These are phyloP conservation scores for human DNA, from an alignment of 2,113 vertebrate species.

Conservation along the genomic window GRCh38 chr11:75423501-75424000, in stretches of 20 bases:
- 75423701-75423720: conserved; percentile 81
- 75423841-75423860: conserved; percentile 82
- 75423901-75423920: background rate
- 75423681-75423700: conserved; percentile 84
- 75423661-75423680: background rate
- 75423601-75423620: background rate
- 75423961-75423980: background rate
- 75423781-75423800: conserved; percentile 83
- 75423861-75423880: conserved; percentile 87
- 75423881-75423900: conserved; percentile 70
- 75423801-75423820: conserved; percentile 85
- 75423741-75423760: conserved; percentile 85
- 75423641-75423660: background rate
- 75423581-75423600: background rate
- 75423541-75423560: background rate
- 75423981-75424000: background rate
- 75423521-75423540: background rate
- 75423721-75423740: conserved; percentile 83
- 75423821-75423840: conserved; percentile 84
- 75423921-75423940: background rate
- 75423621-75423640: background rate
- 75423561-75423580: background rate
- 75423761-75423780: conserved; percentile 87
- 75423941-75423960: background rate
- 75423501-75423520: background rate